Evolutionary conservation across 2,113 vertebrate species (phyloP), one percentile per base, ranked within the genome.

Genomic region (Ondatra zibethicus): DNA sequence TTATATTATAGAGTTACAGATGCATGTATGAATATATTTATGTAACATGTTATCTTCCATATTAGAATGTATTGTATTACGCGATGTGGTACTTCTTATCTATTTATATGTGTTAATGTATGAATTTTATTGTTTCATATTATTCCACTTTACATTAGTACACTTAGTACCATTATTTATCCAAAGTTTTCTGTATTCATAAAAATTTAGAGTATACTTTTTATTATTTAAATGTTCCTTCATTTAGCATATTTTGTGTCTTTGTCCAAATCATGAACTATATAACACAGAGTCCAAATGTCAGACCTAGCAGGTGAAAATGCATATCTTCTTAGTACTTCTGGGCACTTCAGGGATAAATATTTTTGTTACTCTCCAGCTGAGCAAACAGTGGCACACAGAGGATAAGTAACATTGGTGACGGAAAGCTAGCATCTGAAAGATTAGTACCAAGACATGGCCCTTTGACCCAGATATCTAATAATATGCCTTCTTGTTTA

Each of bases 341-440:
- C 17, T 86, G 70, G 3, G 25, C 61, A 2, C n/a, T 5, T 66
- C 17, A 65, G 42, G 17, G 70, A 91, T 12, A 75, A 75, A 1
- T 73, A 84, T 42, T 72, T 97, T 91, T 75, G 66, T 31, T 81
- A 63, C 31, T 75, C 5, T 96, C 94, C 89, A 68, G 21, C 50
- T 55, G 14, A 92, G 45, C 90, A 92, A 95, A 91, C 29, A 47
- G 14, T 63, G 16, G 1, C 12, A 70, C 8, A 72, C 13, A 13
- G 47, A 42, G 14, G 1, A 19, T 27, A 82, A 7, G 4, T 89
- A 14, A 80, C 58, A 11, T 11, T 82, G 12, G 61, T 72, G 75
- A 75, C 63, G 2, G 63, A 93, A 81, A 88, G 36, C 31, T 89
- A 63, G 4, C 29, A 2, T 58, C 13, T 86, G 14, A 77, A n/a